Conservation (phyloP, 2,797 vertebrate genomes). For the Capromys pilorides region DNA sequence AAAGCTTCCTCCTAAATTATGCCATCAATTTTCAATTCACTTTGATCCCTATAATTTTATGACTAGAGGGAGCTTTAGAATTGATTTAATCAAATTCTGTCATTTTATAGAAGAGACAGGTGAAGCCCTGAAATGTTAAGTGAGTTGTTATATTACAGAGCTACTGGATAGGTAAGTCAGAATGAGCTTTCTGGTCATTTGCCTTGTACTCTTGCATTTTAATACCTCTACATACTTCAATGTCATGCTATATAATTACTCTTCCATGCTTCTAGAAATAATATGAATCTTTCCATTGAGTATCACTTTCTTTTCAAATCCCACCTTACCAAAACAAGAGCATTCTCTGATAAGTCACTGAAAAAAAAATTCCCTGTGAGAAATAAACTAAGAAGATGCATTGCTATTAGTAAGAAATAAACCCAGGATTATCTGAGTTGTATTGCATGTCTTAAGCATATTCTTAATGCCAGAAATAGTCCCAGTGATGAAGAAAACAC, state of each 20-base stretch:
- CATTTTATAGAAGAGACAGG: conserved; percentile 75
- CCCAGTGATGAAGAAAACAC: conserved; percentile 27
- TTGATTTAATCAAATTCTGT: conserved; percentile 75
- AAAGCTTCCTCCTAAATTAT: conserved; percentile 63
- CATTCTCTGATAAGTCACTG: neutral
- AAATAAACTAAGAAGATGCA: neutral
- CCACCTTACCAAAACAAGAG: neutral
- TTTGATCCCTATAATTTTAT: conserved; percentile 75
- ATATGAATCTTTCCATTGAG: conserved; percentile 13
- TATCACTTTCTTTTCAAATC: neutral
- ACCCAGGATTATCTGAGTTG: neutral
- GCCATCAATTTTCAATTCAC: conserved; percentile 74
- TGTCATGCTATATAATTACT: conserved; percentile 7
- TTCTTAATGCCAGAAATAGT: conserved; percentile 7
- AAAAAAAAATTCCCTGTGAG: neutral
- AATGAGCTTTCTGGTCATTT: neutral
- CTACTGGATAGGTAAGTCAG: conserved; percentile 40
- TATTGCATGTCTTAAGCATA: neutral
- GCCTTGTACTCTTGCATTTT: conserved; percentile 2
- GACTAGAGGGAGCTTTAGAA: conserved; percentile 66
- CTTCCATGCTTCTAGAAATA: neutral
- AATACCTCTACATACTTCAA: neutral
- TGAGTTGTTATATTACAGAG: conserved; percentile 57
- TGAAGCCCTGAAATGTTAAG: conserved; percentile 72
- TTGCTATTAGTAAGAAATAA: neutral